Conservation (phyloP, 1,140 invertebrate species). For the Leptopilina clavipes region DNA sequence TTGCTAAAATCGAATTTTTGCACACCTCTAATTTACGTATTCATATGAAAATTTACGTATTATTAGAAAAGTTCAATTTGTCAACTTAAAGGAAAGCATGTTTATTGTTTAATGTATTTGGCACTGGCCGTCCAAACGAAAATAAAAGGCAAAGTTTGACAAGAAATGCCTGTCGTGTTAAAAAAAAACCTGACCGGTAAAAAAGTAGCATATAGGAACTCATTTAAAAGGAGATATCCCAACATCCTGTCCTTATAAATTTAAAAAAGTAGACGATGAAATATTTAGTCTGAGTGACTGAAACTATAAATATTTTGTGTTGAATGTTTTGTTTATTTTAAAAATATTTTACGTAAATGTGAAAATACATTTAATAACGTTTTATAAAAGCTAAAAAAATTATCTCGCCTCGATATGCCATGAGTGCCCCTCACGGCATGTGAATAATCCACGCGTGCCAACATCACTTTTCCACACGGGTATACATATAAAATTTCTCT, state of each 20-base stretch:
- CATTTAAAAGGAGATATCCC: conserved; percentile 50
- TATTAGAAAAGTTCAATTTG: not conserved
- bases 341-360: not conserved
- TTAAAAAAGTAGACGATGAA: not conserved
- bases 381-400: no score
- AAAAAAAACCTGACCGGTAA: conserved; percentile 41
- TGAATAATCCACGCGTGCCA: no score
- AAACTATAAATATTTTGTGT: not conserved
- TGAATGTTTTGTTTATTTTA: not conserved
- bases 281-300: not conserved
- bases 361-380: no score
- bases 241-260: conserved; percentile 39
- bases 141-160: conserved; percentile 27
- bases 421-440: no score
- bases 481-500: no score
- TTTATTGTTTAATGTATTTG: conserved; percentile 14
- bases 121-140: not conserved
- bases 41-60: no score
- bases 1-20: no score
- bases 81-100: not conserved
- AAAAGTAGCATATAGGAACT: conserved; percentile 48
- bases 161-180: conserved; percentile 39
- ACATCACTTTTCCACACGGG: no score
- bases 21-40: no score
- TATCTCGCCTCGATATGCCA: no score